phyloP scores from a whole-genome alignment of 1,140 invertebrate species.

The Bombyx mandarina region DNA sequence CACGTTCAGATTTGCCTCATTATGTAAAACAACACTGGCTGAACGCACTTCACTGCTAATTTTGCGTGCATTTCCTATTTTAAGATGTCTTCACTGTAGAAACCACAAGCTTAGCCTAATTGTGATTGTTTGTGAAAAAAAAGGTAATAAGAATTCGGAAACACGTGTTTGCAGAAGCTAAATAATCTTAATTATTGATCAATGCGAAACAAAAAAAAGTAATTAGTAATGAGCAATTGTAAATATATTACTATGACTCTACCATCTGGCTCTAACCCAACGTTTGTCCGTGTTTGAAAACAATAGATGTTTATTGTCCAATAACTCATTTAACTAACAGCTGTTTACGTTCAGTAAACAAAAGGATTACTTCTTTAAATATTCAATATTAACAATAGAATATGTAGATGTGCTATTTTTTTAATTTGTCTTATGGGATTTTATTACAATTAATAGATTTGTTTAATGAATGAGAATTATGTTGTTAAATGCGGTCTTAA shows the following conservation, averaged over 20 bases:
- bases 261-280: neutral
- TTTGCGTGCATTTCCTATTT: slow-evolving; percentile 4
- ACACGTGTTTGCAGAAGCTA: neutral
- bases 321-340: neutral
- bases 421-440: neutral
- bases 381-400: neutral
- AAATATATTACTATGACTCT: neutral
- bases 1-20: neutral
- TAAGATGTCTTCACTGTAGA: slow-evolving; percentile 2
- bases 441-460: neutral
- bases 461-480: too few species aligned
- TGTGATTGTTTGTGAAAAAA: neutral
- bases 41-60: neutral
- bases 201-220: slow-evolving; percentile 4
- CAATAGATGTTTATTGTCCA: slow-evolving; percentile 4
- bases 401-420: neutral
- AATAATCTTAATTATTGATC: neutral
- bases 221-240: slow-evolving; percentile 1
- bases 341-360: neutral
- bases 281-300: slow-evolving; percentile 1
- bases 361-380: neutral
- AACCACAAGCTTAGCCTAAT: neutral
- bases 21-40: neutral
- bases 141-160: neutral
- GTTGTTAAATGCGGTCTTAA: neutral